Base-by-base conservation (phyloP, 1,140 invertebrate species). In the Bombus consobrinus region DNA sequence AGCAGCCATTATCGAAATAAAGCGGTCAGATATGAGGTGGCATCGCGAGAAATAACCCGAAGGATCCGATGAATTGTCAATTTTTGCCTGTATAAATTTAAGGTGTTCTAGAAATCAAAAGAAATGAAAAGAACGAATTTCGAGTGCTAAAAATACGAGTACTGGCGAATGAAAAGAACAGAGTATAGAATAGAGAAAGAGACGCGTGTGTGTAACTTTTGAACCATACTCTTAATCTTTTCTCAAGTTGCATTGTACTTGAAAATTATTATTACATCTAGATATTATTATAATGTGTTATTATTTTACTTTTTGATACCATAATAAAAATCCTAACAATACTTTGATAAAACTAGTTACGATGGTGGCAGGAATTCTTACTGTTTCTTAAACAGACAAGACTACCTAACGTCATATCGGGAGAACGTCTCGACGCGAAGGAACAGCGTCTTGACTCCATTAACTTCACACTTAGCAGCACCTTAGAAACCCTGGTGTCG, bases 401-500 rank as follows among this genome's bases (percentile, higher is more conserved):
- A n/a, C 43, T 34, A 80, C 41, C 39, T 57, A 73, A 68, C n/a
- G 76, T 32, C 66, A 74, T 41, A 73, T 43, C 68, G 34, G 53
- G 57, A 53, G 78, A 75, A 62, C 85, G 76, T 25, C 68, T 71
- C 41, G 43, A 59, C 72, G n/a, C 47, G 66, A 80, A 76, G 81
- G 66, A 88, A 80, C 87, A 91, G 91, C 92, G 92, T 93, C 92
- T 94, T 94, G 94, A 94, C 94, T 95, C 94, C 93, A 95, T 95
- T 95, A 95, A 95, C 94, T 95, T 94, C 92, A 95, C 94, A 95
- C 95, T 95, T 95, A 95, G 92, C 91, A 91, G 91, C 91, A 90
- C 92, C 91, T 93, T 90, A 90, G 92, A 91, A 87, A 83, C 87
- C 86, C 88, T 78, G 72, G 64, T 90, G 90, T 90, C 89, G 88